Evolutionary conservation across 2,113 vertebrate genomes (phyloP), one percentile per base, ranked within the genome.

Genomic region (Amphilophus citrinellus): DNA sequence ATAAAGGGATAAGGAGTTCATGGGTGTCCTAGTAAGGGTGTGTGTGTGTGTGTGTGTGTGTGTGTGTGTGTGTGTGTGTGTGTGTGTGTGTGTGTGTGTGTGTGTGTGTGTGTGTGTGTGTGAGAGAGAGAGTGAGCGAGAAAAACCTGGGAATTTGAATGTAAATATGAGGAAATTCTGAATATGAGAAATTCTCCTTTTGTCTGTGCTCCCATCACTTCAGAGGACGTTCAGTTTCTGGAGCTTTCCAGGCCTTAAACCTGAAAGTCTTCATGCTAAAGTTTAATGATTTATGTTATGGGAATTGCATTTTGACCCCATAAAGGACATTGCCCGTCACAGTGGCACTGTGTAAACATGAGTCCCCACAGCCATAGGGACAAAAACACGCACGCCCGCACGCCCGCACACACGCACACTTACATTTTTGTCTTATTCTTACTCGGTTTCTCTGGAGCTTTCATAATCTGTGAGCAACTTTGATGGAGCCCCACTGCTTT

Each of bases 401-500:
- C 59, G 60, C 22, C 14, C 22, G 53, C 76, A 76, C 1, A 53
- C 10, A 6, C 42, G 17, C 50, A 24, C 57, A 58, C 60, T 24
- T 24, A 59, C 32, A n/a, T 20, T 18, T 76, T 56, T 32, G 17
- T 63, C 47, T 76, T 22, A 78, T 81, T 50, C 50, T 77, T 86
- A 15, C 50, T 76, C 61, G 35, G 42, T 58, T 71, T 71, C 66
- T 53, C 17, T 73, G 24, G 50, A 73, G 15, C 44, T 53, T 53
- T 73, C 66, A 73, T 73, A 73, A 73, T 73, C 66, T 27, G 20
- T 50, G 66, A 73, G 10, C 3, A 20, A 83, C 42, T 68, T 14
- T 83, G 79, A 60, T 85, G 82, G 76, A 88, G 58, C 32, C 80
- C 85, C 32, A 81, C 87, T 87, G 85, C 71, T 88, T 90, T 87